Evolutionary conservation across 2,797 vertebrate genomes (phyloP), one percentile per base, ranked within the genome.

Genomic region (Microcaecilia unicolor): DNA sequence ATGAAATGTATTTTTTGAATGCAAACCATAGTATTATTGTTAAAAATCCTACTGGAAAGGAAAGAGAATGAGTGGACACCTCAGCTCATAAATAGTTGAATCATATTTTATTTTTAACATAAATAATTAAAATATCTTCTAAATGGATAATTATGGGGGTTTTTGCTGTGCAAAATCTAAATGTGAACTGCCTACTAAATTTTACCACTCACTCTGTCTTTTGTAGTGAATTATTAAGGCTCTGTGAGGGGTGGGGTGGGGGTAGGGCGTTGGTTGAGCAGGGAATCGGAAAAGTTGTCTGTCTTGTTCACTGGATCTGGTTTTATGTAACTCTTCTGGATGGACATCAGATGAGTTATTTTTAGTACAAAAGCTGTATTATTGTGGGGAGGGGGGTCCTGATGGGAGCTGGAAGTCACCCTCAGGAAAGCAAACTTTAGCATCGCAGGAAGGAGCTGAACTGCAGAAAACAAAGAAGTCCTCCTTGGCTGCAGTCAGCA

Each of bases 381-480:
- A 23, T 27, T 18, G 29, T 30, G 31, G 17, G 35, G 48, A 33
- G 26, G 35, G 29, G 32, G 43, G 11, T 42, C 30, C 50, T 32
- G 19, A 45, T 37, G 14, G 47, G 38, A 35, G 27, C 39, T 34
- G 30, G 51, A 51, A 30, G n/a, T 30, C 5, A 2, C 55, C 25
- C 3, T 37, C 67, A 70, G 62, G 72, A 61, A 71, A 74, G 60
- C 7, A 5, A 31, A 35, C 31, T 50, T 67, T 10, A 9, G 47
- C 19, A 5, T 34, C 49, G 44, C 64, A 63, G 70, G 74, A 74
- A 76, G 50, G 54, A 64, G 61, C 50, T 12, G n/a, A 25, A 62
- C 63, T 57, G 51, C 45, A 58, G 66, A 42, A 50, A 21, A 28
- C 2, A 46, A 62, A 45, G 64, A 47, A 30, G 37, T 55, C 15